Evolutionary conservation across 1,140 invertebrate genomes (phyloP), one percentile per base, ranked within the genome.

Genomic region (Cyrtorhinus lividipennis): DNA sequence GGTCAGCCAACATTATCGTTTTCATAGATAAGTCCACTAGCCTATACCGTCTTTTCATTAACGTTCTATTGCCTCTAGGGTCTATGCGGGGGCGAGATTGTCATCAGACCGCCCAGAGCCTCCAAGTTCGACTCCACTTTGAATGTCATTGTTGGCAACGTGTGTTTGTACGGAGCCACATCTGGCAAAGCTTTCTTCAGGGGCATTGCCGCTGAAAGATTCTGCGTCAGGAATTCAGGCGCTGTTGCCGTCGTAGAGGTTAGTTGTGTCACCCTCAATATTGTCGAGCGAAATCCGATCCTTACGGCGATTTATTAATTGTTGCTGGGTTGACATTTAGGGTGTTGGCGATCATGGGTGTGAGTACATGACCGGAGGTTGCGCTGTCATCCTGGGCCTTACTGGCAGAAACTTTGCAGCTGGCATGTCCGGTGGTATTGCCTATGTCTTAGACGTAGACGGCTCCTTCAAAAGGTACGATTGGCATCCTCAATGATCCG

Each of bases 291-390:
- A 10, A 22, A 22, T 8, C 20, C 13, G 8, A 57, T 8, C 18
- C 18, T 57, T 57, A 13, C 8, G 20, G 56, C 18, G 24, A 57
- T 10, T 22, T 57, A 57, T 57, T 13, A 57, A 57, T n/a, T n/a
- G n/a, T n/a, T n/a, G n/a, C n/a, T n/a, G n/a, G n/a, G n/a, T n/a
- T n/a, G n/a, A n/a, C n/a, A n/a, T 81, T 38, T 15, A 87, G 78
- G 95, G 93, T 62, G 93, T 95, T 61, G 96, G 96, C 57, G 96
- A 99, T 79, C 95, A 99, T 75, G 95, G 94, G 25, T 99, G 96
- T 80, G 96, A 99, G 77, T 99, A 99, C 73, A 99, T 99, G 96
- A 99, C 96, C 45, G 95, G 93, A 24, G 95, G 95, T 64, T 78
- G 80, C 64, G 88, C 88, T 63, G 77, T 99, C 5, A 90, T 99